These are phyloP conservation scores for Picus viridis DNA, from an alignment of 2,797 vertebrate genomes.

Conservation along the genomic window DNA sequence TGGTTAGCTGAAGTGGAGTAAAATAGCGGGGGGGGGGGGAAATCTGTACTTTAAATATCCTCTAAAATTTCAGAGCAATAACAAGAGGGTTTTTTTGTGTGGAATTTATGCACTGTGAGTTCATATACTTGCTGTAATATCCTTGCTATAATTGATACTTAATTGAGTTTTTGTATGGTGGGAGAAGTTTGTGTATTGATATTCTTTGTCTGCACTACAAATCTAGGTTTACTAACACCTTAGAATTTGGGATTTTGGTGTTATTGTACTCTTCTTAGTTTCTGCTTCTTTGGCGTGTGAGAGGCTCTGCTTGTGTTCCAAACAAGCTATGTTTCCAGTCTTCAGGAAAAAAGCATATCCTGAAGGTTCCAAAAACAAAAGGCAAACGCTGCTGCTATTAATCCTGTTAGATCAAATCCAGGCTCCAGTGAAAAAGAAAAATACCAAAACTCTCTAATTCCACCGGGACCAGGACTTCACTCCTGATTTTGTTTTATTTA, in stretches of 20 bases:
- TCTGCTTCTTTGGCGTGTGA: not conserved
- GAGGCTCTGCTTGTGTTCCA: not conserved
- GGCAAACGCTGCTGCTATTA: not conserved
- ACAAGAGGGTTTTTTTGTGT: not conserved
- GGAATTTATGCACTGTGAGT: not conserved
- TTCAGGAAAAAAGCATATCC: not conserved
- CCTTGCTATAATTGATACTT: not conserved
- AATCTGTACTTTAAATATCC: not conserved
- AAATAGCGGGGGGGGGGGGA: not conserved
- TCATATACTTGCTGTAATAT: not conserved
- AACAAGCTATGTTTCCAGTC: not conserved
- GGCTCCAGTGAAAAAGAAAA: not conserved
- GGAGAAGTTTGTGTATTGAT: not conserved
- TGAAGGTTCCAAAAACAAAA: not conserved
- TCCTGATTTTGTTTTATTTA: not conserved
- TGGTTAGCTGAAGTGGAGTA: not conserved
- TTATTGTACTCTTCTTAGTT: not conserved
- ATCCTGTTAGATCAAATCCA: conserved; percentile 6
- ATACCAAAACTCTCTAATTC: conserved; percentile 22
- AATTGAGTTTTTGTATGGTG: not conserved
- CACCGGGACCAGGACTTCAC: not conserved
- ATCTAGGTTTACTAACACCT: not conserved
- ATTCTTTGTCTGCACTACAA: not conserved
- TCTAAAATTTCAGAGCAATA: not conserved
- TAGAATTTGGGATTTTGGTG: not conserved